Conservation (phyloP, 2,797 vertebrate genomes). For the Mus caroli region DNA sequence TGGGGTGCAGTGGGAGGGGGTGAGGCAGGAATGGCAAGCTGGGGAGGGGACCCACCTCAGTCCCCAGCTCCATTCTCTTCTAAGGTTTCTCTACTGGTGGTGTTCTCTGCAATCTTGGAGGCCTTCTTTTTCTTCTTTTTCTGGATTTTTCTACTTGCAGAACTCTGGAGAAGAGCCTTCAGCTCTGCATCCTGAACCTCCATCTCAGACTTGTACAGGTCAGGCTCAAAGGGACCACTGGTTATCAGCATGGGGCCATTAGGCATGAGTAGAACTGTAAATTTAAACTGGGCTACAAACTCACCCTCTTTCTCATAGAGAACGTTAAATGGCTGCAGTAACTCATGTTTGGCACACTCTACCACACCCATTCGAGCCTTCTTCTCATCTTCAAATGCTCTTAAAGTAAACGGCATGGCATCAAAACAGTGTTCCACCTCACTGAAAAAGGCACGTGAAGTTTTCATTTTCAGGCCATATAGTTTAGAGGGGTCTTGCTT, state of each 20-base stretch:
- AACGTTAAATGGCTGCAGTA: constrained; percentile 97
- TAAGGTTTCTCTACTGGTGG: constrained; percentile 93
- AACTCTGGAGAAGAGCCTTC: constrained; percentile 98
- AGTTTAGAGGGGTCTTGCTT: constrained; percentile 97
- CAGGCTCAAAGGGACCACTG: constrained; percentile 93
- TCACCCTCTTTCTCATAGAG: constrained; percentile 96
- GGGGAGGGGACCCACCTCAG: constrained; percentile 70
- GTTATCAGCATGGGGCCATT: constrained; percentile 97
- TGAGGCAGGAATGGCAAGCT: constrained; percentile 80
- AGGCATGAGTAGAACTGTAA: constrained; percentile 97
- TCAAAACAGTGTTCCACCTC: constrained; percentile 97
- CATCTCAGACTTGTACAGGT: constrained; percentile 95
- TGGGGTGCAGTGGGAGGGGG: constrained; percentile 67
- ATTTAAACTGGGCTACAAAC: constrained; percentile 97
- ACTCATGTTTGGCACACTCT: constrained; percentile 97
- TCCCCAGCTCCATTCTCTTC: constrained; percentile 89
- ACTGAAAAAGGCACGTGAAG: constrained; percentile 97
- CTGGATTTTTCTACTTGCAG: constrained; percentile 97
- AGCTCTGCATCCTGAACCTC: constrained; percentile 96
- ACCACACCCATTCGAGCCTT: constrained; percentile 97
- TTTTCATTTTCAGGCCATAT: constrained; percentile 98
- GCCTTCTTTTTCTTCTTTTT: constrained; percentile 99
- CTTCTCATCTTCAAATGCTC: constrained; percentile 97
- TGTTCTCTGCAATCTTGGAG: constrained; percentile 95
- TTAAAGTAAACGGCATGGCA: constrained; percentile 97